These are phyloP conservation scores for Esperia sulphurella DNA, from an alignment of 2,888 invertebrate species.

Conservation along the genomic window DNA sequence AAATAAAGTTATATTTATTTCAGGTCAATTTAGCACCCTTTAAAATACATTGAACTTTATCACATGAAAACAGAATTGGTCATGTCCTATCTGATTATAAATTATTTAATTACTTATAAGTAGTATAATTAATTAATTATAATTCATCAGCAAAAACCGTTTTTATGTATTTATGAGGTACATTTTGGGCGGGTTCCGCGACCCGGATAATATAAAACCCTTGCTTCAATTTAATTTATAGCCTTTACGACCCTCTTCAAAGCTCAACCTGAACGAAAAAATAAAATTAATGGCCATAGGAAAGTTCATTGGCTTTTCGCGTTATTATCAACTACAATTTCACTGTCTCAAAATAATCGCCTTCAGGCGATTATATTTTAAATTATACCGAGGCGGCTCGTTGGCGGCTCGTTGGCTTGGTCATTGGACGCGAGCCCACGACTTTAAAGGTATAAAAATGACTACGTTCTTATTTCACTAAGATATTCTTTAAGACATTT, in stretches of 20 bases:
- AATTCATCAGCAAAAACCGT: not conserved
- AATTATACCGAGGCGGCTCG: too few species aligned
- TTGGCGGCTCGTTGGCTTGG: too few species aligned
- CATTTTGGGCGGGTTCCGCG: conserved; percentile 16
- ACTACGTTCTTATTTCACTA: too few species aligned
- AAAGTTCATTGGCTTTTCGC: not conserved
- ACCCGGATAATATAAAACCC: conserved; percentile 27
- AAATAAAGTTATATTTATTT: too few species aligned
- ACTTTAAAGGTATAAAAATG: too few species aligned
- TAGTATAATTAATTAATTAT: not conserved
- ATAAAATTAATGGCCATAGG: not conserved
- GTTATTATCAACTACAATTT: not conserved
- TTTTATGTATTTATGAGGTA: not conserved
- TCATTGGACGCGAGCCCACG: too few species aligned
- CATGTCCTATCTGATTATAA: too few species aligned
- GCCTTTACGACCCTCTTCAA: conserved; percentile 23
- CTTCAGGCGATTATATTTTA: too few species aligned
- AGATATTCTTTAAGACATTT: too few species aligned
- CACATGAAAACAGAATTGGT: not conserved
- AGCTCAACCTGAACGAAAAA: conserved; percentile 4
- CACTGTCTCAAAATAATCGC: too few species aligned
- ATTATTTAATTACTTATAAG: not conserved
- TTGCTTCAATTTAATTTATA: conserved; percentile 33
- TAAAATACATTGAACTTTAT: too few species aligned
- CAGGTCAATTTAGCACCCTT: too few species aligned